Evolutionary conservation across 2,888 invertebrate genomes (phyloP).

Genomic region (Eumerus sabulonum): DNA sequence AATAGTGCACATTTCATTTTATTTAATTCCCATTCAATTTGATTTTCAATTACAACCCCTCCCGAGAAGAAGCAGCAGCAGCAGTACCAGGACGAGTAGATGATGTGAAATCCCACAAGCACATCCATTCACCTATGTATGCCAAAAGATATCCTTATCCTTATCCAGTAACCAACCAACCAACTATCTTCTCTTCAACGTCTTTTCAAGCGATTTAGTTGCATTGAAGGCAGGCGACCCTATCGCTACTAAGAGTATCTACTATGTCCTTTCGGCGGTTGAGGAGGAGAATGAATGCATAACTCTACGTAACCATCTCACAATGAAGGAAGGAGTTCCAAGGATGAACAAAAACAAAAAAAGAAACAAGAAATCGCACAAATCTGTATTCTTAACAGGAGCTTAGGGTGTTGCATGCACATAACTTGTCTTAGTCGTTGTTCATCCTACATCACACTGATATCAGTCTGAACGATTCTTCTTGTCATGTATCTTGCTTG

Average conservation of each 20-base stretch:
- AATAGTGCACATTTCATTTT: constrained; percentile 67
- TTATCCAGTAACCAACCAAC: background rate
- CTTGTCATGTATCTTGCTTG: constrained; percentile 37
- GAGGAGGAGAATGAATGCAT: too few relatives aligned
- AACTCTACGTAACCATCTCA: too few relatives aligned
- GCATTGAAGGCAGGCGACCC: constrained; percentile 18
- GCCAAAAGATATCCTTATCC: constrained; percentile 8
- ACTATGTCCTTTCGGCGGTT: too few relatives aligned
- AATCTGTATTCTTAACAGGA: constrained; percentile 53
- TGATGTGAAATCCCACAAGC: constrained; percentile 40
- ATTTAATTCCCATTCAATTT: constrained; percentile 73
- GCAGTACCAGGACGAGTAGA: constrained; percentile 14
- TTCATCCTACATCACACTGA: constrained; percentile 17
- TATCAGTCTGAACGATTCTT: constrained; percentile 27
- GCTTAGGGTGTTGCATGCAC: constrained; percentile 31
- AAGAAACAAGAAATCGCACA: constrained; percentile 23
- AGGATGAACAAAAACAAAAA: too few relatives aligned
- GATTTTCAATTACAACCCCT: constrained; percentile 72
- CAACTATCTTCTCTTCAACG: constrained; percentile 17
- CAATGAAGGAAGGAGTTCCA: too few relatives aligned
- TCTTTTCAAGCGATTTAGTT: constrained; percentile 36
- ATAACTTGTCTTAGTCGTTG: constrained; percentile 36
- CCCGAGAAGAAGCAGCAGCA: constrained; percentile 30
- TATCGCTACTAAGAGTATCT: background rate
- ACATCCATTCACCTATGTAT: constrained; percentile 33